Evolutionary conservation across 2,113 vertebrate genomes (phyloP), one percentile per base, ranked within the genome.

Genomic region (Chloroceryle aenea): DNA sequence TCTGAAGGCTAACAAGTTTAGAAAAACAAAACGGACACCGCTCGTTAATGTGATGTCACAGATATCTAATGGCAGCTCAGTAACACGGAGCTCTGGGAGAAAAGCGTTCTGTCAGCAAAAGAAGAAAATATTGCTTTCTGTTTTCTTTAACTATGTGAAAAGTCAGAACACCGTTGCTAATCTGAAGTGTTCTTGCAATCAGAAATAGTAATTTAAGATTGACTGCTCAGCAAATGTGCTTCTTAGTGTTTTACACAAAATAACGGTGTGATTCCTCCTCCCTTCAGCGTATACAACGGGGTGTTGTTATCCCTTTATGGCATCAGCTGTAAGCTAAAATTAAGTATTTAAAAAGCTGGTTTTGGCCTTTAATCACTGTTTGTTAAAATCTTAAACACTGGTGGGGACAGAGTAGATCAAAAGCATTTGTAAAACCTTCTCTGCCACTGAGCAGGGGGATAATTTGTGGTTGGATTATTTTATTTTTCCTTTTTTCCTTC

Each of bases 201-300:
- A 91, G 94, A 97, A 98, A 96, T 77, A 95, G 92, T 95, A 95
- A 96, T 96, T 96, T 97, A 94, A 97, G 85, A 95, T 83, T 42
- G 64, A 15, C 84, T 93, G 73, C 75, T 78, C 87, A 90, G 71
- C 80, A 97, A 85, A 96, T 96, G 77, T 97, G 83, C 38, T 95
- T 97, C 96, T 94, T 93, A 85, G 84, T 92, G 76, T 95, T 97
- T 97, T 89, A 92, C 71, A 92, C 66, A 73, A 87, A 87, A 64
- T 55, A 75, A 74, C 62, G 58, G 61, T 95, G 55, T 59, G 75
- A 66, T 87, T 95, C 75, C 84, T 95, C 85, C 93, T 95, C 85
- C 78, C 50, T 59, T 89, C 82, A 95, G 85, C 76, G 62, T 91
- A 77, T 76, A 58, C n/a, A 10, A 76, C 85, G 66, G 82, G 86